Evolutionary conservation across 1,140 invertebrate species (phyloP).

Genomic region (Cryptotermes secundus): DNA sequence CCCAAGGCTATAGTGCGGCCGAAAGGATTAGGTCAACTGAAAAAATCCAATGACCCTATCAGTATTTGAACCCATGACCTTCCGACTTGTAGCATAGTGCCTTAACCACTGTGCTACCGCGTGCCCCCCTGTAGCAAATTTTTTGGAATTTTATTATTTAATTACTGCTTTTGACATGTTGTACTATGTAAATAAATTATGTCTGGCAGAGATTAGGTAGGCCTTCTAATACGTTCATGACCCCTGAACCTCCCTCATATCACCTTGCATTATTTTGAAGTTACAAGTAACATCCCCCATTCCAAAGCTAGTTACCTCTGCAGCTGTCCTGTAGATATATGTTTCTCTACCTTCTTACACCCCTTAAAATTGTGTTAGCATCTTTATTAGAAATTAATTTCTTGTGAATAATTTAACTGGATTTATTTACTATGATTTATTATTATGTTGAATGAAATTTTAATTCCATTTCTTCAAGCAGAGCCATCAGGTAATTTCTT

Average conservation of each 20-base stretch:
- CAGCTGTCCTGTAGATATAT: not conserved
- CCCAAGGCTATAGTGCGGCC: too few species aligned
- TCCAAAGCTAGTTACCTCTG: not conserved
- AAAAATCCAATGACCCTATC: too few species aligned
- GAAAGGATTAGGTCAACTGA: too few species aligned
- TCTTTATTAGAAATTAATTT: not conserved
- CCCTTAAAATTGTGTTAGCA: not conserved
- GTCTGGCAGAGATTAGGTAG: not conserved
- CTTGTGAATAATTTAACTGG: not conserved
- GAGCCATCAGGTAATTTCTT: not conserved
- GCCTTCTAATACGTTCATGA: not conserved
- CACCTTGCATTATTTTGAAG: not conserved
- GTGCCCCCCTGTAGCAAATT: too few species aligned
- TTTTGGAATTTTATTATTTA: not conserved
- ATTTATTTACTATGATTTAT: conserved; percentile 6
- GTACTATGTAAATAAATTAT: too few species aligned
- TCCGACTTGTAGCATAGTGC: too few species aligned
- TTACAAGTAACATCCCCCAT: not conserved
- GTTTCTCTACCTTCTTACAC: not conserved
- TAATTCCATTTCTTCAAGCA: not conserved
- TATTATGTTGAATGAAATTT: not conserved
- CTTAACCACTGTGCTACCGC: too few species aligned
- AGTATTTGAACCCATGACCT: too few species aligned
- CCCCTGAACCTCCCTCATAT: not conserved
- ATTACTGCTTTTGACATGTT: too few species aligned